Percentiles rank a stretch among this genome's conserved stretches.
phyloP scores from a whole-genome alignment of 2,113 vertebrate species.

The Melanerpes aurifrons region DNA sequence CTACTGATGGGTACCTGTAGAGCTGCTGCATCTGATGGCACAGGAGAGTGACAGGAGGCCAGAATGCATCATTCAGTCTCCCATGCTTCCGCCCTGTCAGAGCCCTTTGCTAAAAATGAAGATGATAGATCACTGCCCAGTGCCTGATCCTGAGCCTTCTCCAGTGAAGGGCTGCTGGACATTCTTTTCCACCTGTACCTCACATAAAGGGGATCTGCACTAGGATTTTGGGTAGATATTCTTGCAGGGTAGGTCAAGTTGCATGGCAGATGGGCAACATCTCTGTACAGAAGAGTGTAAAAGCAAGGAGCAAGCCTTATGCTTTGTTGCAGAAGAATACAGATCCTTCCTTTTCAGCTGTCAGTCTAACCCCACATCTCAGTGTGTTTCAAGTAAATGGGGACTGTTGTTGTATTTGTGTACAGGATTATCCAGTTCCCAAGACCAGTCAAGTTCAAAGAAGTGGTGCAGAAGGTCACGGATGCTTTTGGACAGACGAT shows the following conservation, averaged over 20 bases:
- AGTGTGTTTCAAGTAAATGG: background rate
- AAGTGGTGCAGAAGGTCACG: constrained; percentile 88
- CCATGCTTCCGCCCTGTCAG: background rate
- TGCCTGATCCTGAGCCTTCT: background rate
- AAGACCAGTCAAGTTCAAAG: constrained; percentile 87
- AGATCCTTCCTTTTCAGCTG: background rate
- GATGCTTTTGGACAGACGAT: constrained; percentile 92
- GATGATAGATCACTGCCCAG: background rate
- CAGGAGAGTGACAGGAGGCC: background rate
- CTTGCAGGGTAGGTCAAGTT: background rate
- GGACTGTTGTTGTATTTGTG: background rate
- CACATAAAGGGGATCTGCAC: background rate
- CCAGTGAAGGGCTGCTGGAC: background rate
- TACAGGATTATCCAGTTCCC: constrained; percentile 89
- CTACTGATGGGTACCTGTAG: background rate
- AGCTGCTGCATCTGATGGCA: background rate
- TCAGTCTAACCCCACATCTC: background rate
- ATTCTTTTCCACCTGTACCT: background rate
- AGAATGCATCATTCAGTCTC: background rate
- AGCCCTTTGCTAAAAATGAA: background rate
- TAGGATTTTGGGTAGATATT: background rate
- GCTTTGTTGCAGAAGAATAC: background rate
- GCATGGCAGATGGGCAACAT: background rate
- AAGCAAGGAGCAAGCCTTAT: background rate
- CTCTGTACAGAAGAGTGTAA: background rate